These are phyloP conservation scores for Tympanuchus pallidicinctus DNA, from an alignment of 2,113 vertebrate genomes.

Conservation along the genomic window DNA sequence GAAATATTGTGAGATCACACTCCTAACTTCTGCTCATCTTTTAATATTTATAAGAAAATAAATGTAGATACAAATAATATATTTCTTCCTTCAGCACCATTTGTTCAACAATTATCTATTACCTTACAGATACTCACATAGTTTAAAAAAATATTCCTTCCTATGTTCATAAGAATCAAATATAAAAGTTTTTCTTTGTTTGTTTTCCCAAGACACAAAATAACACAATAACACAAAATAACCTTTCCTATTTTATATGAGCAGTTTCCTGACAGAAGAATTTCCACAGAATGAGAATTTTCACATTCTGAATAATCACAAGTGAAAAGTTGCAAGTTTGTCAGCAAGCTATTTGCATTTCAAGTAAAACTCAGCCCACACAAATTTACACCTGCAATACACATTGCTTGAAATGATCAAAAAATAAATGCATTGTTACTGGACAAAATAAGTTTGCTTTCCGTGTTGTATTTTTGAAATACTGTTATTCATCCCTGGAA, in stretches of 20 bases:
- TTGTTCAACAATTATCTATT: neutral
- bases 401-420: neutral
- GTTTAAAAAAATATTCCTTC: neutral
- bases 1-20: neutral
- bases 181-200: neutral
- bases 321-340: neutral
- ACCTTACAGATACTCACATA: neutral
- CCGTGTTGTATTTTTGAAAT: neutral
- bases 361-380: neutral
- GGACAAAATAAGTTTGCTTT: neutral
- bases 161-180: neutral
- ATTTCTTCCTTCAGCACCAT: neutral
- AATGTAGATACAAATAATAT: neutral
- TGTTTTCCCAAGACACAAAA: neutral
- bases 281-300: conserved; percentile 10
- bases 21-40: neutral
- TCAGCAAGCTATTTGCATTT: neutral
- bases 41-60: neutral
- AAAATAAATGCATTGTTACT: neutral
- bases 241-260: neutral
- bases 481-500: neutral
- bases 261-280: neutral
- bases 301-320: neutral
- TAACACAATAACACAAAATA: neutral
- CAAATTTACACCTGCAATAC: conserved; percentile 1